Evolutionary conservation across 2,888 invertebrate species (phyloP).

Genomic region (Leptinotarsa rubiginosa): DNA sequence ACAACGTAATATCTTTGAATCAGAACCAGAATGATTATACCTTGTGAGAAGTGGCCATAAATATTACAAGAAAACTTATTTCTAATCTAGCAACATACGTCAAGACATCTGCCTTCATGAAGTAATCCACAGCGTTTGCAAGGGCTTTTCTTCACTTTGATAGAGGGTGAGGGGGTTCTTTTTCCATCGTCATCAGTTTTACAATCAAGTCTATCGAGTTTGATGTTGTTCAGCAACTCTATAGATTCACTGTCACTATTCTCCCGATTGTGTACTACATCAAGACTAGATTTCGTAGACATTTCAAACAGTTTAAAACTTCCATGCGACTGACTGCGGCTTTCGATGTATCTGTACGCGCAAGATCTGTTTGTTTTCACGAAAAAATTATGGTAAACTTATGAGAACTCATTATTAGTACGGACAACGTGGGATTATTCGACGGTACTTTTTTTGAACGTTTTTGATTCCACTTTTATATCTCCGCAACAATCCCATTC

Average conservation of each 20-base stretch:
- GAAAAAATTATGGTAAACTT: neutral
- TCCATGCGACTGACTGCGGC: neutral
- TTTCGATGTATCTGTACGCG: neutral
- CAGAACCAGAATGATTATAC: too few species aligned
- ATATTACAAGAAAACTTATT: too few species aligned
- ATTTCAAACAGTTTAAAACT: constrained; percentile 20
- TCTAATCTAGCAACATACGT: constrained; percentile 24
- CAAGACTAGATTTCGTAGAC: constrained; percentile 21
- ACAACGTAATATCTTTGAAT: too few species aligned
- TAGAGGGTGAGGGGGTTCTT: neutral
- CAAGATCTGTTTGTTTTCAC: neutral
- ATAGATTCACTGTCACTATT: constrained; percentile 49
- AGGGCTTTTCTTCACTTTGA: constrained; percentile 20
- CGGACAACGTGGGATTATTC: neutral
- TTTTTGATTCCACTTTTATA: too few species aligned
- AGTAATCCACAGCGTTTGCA: constrained; percentile 30
- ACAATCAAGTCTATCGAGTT: neutral
- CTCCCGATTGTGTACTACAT: constrained; percentile 30
- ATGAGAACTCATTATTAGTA: neutral
- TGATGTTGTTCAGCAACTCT: constrained; percentile 35
- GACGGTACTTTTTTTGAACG: neutral
- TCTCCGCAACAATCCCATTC: too few species aligned
- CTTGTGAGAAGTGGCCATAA: too few species aligned
- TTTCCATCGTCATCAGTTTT: neutral
- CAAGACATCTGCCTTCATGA: constrained; percentile 36